phyloP scores from a whole-genome alignment of 2,113 vertebrate genomes.

The Petroica traversi region DNA sequence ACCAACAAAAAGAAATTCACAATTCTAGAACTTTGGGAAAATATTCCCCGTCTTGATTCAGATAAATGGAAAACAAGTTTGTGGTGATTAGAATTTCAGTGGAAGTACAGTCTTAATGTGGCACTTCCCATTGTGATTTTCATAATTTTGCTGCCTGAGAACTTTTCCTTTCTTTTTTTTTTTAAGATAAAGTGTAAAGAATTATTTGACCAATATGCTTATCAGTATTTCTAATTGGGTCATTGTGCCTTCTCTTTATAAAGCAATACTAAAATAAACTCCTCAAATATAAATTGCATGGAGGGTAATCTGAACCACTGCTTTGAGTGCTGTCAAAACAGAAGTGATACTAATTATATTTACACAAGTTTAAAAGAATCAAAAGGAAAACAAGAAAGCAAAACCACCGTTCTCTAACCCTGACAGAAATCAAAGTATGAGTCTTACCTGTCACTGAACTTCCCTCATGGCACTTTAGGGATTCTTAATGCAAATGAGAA shows the following conservation, averaged over 20 bases:
- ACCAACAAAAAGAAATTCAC: neutral
- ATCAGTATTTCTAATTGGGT: neutral
- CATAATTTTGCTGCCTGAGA: neutral
- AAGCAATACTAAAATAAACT: neutral
- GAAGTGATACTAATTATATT: neutral
- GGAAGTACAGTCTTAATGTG: neutral
- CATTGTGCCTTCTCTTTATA: neutral
- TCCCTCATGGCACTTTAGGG: neutral
- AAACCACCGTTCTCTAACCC: neutral
- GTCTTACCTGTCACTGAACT: neutral
- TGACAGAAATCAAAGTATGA: neutral
- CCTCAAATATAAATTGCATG: neutral
- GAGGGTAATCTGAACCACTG: neutral
- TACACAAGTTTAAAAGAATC: neutral
- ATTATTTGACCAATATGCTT: neutral
- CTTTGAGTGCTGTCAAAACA: neutral
- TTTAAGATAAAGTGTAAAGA: neutral
- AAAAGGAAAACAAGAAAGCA: neutral
- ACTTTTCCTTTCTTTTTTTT: neutral
- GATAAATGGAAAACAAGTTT: neutral
- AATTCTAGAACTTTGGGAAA: neutral
- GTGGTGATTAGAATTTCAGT: neutral
- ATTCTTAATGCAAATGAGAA: neutral
- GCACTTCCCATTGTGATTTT: neutral
- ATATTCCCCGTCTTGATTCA: neutral